Evolutionary conservation across 2,888 invertebrate genomes (phyloP), one percentile per base, ranked within the genome.

Genomic region (Cremastobaeus sp.): DNA sequence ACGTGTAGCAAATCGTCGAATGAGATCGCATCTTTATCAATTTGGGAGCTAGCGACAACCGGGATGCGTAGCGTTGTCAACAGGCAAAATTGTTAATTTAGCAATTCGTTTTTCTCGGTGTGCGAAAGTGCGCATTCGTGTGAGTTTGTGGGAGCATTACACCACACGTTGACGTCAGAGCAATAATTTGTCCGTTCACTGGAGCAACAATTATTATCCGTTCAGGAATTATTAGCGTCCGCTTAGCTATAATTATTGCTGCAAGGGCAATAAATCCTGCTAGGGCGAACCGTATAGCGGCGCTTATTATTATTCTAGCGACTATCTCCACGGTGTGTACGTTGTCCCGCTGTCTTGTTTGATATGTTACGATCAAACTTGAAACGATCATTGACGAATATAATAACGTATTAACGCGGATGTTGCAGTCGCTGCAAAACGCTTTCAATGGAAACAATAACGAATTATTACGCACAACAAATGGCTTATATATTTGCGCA

Each of bases 171-270:
- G 48, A 57, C 74, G 68, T 68, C 74, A 60, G 60, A 65, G 74
- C 74, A 74, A 74, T 69, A 74, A 70, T 70, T 69, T 74, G 74
- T 65, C 65, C 65, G 74, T 65, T 69, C 62, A 69, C 73, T 74
- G 52, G 70, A 70, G 73, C 71, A 74, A 76, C 71, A 74, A 76
- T 76, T 74, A 74, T 74, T 74, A 68, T 70, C 68, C 68, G 71
- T 71, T 76, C 74, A 74, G 68, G 70, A 76, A 74, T 71, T 71
- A 76, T 76, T 76, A 76, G 74, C 73, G 71, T 71, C 68, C 71
- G 68, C 71, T 76, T 71, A 68, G 71, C 73, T 74, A 74, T 68
- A 74, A 76, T 76, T 76, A 74, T 76, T 76, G 68, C 74, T 76
- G 59, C 74, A 68, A 65, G 71, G 71, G 68, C 74, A 59, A 73